A percentile compares a stretch with the other conserved stretches of the same genome.
These are phyloP conservation scores for Gobiocypris rarus DNA, from an alignment of 2,113 vertebrate species.

Conservation along the genomic window DNA sequence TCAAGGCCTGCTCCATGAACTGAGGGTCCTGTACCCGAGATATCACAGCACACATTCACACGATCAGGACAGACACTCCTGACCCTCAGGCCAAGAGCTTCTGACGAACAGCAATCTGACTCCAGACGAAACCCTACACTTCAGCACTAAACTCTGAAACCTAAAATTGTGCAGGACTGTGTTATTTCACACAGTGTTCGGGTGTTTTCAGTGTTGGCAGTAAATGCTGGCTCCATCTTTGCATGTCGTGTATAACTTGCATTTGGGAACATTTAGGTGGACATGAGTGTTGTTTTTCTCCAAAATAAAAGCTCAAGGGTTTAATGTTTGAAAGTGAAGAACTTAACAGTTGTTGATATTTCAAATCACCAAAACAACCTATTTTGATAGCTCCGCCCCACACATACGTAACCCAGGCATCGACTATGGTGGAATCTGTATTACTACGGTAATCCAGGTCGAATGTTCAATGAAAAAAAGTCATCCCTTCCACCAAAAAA, in stretches of 20 bases:
- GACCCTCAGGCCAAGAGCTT: background rate
- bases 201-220: background rate
- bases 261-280: background rate
- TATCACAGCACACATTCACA: background rate
- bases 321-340: background rate
- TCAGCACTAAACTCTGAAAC: background rate
- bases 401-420: too few species aligned
- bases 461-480: too few species aligned
- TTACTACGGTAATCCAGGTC: too few species aligned
- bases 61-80: background rate
- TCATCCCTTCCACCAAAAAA: too few species aligned
- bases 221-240: too few species aligned
- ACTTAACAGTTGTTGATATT: background rate
- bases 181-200: background rate
- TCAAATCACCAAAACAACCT: too few species aligned
- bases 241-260: too few species aligned
- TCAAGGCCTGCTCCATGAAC: conserved; percentile 92
- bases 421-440: too few species aligned
- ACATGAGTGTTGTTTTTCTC: background rate
- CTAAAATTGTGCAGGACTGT: background rate
- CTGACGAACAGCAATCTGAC: background rate
- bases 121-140: background rate
- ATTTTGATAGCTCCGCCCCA: too few species aligned
- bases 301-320: background rate
- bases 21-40: conserved; percentile 86